Base-by-base conservation (phyloP, 2,797 vertebrate species). In the Sternotherus odoratus region DNA sequence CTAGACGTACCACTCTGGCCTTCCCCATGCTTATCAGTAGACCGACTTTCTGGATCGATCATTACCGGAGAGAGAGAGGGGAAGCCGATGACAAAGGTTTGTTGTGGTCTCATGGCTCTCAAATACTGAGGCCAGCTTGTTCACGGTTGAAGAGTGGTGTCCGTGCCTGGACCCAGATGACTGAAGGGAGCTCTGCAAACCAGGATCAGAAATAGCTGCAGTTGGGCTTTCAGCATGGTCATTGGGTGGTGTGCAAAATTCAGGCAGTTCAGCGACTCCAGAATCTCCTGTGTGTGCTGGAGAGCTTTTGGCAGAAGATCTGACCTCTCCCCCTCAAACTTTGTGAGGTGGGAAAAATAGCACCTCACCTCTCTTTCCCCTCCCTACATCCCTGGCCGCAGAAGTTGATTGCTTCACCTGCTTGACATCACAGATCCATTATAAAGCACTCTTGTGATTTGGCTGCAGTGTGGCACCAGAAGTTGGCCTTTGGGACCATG, bases 401-500 rank as follows among this genome's bases (percentile, higher is more conserved):
- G 19, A 36, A 69, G 39, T 69, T 12, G 66, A 69, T 69, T 39
- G n/a, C 66, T 23, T 39, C 12, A 39, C 9, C 66, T 23, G 36
- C 19, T 23, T 39, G n/a, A 12, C 36, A 10, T n/a, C 80, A 4
- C 43, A 1, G 2, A 66, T 1, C 0, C 0, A 1, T 28, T 49
- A 23, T 69, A 9, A 39, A 2, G 54, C 13, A 80, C 57, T 91
- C 6, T 11, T 54, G 1, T 11, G 26, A 13, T 56, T 39, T 0
- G 1, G 60, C 69, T 50, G 75, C 15, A 6, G 2, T 33, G 43
- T 49, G 74, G 24, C 12, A 30, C 26, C 4, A 46, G 33, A 7
- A 6, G 26, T 30, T 46, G 4, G 26, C 26, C 8, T 77, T 28
- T 4, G 39, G 24, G 72, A 46, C 11, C 2, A 63, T 4, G 19